Evolutionary conservation across 35 echinoderm and acorn worm species (phyloP).

Genomic region (Apostichopus japonicus): DNA sequence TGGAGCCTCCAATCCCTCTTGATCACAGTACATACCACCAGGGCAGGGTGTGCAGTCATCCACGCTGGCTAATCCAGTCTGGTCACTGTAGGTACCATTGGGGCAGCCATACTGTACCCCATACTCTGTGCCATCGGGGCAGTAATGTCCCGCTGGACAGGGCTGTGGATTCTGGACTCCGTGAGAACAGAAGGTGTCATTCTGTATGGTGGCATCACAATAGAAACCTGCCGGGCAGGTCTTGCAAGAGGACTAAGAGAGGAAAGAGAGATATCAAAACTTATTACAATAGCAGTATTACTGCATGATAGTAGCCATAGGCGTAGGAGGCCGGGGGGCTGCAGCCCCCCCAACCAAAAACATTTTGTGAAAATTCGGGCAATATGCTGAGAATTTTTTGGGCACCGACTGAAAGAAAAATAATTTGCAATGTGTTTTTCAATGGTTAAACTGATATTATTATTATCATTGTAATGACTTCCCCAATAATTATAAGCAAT

Average conservation of each 20-base stretch:
- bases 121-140: conserved; percentile 79
- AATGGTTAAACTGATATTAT: too few relatives aligned
- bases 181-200: conserved; percentile 86
- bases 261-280: too few relatives aligned
- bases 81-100: conserved; percentile 83
- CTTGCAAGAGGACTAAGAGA: conserved; percentile 69
- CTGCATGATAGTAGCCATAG: too few relatives aligned
- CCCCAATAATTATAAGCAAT: too few relatives aligned
- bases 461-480: too few relatives aligned
- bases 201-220: conserved; percentile 89
- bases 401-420: too few relatives aligned
- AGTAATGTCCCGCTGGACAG: conserved; percentile 90
- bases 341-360: too few relatives aligned
- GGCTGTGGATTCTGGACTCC: conserved; percentile 90
- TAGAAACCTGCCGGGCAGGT: conserved; percentile 81
- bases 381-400: too few relatives aligned
- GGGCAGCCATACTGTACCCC: conserved; percentile 76
- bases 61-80: conserved; percentile 17
- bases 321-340: too few relatives aligned
- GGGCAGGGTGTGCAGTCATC: conserved; percentile 81
- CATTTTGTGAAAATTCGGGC: too few relatives aligned
- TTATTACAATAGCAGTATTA: too few relatives aligned
- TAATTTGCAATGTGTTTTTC: too few relatives aligned
- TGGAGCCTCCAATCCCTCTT: conserved; percentile 64
- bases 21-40: conserved; percentile 86